Conservation (phyloP, 2,113 vertebrate species). For the Protobothrops mucrosquamatus region DNA sequence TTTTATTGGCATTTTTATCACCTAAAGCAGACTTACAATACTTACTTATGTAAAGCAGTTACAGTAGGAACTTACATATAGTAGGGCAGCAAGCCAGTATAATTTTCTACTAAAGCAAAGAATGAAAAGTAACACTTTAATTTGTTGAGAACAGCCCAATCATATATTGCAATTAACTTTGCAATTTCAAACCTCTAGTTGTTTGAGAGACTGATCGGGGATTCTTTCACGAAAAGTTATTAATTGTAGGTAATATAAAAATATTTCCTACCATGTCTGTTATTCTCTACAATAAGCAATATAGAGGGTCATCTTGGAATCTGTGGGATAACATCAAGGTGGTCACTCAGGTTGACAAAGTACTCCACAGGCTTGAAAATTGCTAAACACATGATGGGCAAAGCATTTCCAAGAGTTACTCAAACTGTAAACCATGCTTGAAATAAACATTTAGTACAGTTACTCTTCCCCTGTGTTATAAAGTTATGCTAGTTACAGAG, state of each 20-base stretch:
- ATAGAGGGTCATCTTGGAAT: background rate
- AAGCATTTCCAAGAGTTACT: background rate
- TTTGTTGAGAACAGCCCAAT: background rate
- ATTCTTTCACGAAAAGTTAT: background rate
- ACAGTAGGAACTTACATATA: background rate
- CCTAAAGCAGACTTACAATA: background rate
- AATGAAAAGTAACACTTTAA: background rate
- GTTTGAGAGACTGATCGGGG: background rate
- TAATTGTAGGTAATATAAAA: background rate
- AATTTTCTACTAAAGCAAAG: background rate
- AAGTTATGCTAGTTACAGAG: conserved; percentile 20
- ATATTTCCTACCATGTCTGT: background rate
- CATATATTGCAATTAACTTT: background rate
- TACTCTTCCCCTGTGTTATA: conserved; percentile 3
- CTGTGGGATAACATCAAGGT: background rate
- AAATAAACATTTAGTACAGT: background rate
- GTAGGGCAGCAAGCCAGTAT: background rate
- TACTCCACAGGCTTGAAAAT: background rate
- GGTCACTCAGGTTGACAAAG: background rate
- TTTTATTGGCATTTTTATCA: background rate
- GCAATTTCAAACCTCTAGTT: background rate
- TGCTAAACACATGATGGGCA: background rate
- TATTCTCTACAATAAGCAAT: background rate
- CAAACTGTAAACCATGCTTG: background rate
- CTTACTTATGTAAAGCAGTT: background rate